Percentiles rank a stretch among this genome's conserved stretches.
Evolutionary conservation across 2,888 invertebrate species (phyloP).

Genomic region (Chrysolina haemoptera): DNA sequence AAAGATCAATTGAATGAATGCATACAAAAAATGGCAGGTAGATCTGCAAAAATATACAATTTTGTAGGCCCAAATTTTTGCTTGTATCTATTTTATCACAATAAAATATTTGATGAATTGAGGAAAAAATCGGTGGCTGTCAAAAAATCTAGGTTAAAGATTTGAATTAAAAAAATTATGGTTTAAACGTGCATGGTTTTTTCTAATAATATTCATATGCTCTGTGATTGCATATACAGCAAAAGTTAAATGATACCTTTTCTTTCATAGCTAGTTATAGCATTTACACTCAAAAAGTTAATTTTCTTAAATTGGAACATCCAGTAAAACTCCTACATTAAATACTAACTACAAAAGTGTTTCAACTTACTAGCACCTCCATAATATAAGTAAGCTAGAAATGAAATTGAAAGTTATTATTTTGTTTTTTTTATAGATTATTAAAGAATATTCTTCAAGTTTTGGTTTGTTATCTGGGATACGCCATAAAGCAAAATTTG

Average conservation of each 20-base stretch:
- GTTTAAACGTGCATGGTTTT: too few species aligned
- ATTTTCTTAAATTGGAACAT: too few species aligned
- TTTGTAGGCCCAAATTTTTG: too few species aligned
- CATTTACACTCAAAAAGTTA: too few species aligned
- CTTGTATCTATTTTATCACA: neutral
- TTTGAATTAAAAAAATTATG: too few species aligned
- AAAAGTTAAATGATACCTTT: neutral
- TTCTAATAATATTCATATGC: too few species aligned
- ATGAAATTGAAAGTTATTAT: slow-evolving; percentile 30
- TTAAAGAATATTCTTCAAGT: neutral
- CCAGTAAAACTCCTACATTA: neutral
- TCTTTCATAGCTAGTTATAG: too few species aligned
- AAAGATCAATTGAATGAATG: neutral
- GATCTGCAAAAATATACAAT: neutral
- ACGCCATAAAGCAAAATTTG: too few species aligned
- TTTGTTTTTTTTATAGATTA: neutral
- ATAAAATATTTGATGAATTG: neutral
- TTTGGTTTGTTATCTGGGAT: neutral
- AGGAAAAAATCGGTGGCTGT: neutral
- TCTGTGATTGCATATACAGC: neutral
- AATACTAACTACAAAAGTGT: slow-evolving; percentile 34
- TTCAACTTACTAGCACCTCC: slow-evolving; percentile 76
- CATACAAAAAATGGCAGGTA: neutral
- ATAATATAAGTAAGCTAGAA: slow-evolving; percentile 55
- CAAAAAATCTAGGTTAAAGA: too few species aligned